phyloP scores from a whole-genome alignment of 2,797 vertebrate species.

The Neopelma chrysocephalum region DNA sequence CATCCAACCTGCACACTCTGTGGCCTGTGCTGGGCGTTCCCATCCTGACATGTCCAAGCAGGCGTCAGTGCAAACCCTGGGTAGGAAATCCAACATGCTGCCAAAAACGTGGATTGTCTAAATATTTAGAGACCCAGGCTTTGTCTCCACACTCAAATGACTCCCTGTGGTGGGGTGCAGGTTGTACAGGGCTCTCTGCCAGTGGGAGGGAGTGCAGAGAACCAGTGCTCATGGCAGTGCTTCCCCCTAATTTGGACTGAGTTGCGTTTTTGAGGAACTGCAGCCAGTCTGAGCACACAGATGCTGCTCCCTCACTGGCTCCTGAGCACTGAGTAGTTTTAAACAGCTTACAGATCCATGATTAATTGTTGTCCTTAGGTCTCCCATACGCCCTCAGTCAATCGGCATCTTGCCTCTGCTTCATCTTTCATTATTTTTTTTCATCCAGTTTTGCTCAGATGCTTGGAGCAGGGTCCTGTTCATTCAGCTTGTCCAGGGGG shows the following conservation, averaged over 20 bases:
- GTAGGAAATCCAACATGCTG: background rate
- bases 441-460: background rate
- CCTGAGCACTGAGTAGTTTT: background rate
- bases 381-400: slow-evolving; percentile 37
- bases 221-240: background rate
- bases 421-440: background rate
- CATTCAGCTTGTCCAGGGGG: accelerated
- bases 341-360: background rate
- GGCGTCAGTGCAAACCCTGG: slow-evolving; percentile 16
- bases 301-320: background rate
- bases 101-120: background rate
- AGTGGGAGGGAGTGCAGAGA: background rate
- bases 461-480: background rate
- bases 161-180: accelerated
- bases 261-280: background rate
- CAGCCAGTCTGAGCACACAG: background rate
- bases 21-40: slow-evolving; percentile 74
- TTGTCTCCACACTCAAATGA: background rate
- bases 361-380: slow-evolving; percentile 34
- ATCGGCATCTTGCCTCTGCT: background rate
- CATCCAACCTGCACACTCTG: slow-evolving; percentile 77
- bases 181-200: background rate
- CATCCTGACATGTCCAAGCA: slow-evolving; percentile 73
- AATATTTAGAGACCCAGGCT: background rate
- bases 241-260: background rate